Base-by-base conservation (phyloP, 1,140 invertebrate genomes). In the Chironomus striatipennis region DNA sequence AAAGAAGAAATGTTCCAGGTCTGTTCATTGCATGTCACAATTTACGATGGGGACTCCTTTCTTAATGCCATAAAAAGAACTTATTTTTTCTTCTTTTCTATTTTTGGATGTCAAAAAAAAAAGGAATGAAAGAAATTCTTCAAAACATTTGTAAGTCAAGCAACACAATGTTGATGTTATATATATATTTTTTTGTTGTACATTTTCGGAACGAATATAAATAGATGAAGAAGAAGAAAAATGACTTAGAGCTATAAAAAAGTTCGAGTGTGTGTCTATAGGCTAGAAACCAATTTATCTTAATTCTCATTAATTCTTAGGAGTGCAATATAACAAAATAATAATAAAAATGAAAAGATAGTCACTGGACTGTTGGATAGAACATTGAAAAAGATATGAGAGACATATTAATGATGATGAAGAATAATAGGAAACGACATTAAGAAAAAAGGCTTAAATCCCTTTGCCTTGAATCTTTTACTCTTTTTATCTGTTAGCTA, bases 251-350 rank as follows among this genome's bases (percentile, higher is more conserved):
- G 47, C 47, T 57, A 57, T 57, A 57, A 57, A n/a, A 57, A n/a
- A 57, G 1, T 12, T 5, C 24, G 24, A 34, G 24, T 34, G 24
- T 34, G 24, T 34, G 24, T 34, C 24, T 34, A 34, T 34, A 57
- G n/a, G 47, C 12, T n/a, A 47, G 43, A 47, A 57, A 57, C 47
- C 47, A 57, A 57, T 57, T 57, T 57, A 57, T 57, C 47, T 57
- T 57, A 57, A 57, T 57, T 57, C 47, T 57, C 47, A 57, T 57
- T 57, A 57, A 57, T 57, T 57, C 47, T 57, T 15, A 57, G 47
- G 47, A 57, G 47, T 57, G 47, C 47, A 57, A 57, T 57, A 57
- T 57, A 57, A 57, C 47, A 57, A 57, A 57, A 57, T 57, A 57
- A 57, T 57, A 57, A 34, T 34, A 34, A 34, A 57, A 57, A 57